Evolutionary conservation across 2,113 vertebrate species (phyloP).

Genomic region (Neoarius graeffei): DNA sequence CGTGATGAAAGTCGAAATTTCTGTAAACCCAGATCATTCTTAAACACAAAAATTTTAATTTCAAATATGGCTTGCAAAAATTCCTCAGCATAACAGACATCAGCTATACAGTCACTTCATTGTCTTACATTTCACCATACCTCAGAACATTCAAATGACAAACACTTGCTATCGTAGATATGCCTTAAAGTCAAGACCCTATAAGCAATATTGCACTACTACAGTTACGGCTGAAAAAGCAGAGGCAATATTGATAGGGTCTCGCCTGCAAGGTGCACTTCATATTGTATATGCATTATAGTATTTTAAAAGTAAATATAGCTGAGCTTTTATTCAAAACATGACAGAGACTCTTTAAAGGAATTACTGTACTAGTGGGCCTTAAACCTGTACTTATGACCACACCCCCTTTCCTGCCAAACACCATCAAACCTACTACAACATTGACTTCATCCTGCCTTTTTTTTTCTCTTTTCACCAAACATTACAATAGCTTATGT

Average conservation of each 20-base stretch:
- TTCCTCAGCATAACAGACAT: neutral
- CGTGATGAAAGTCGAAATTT: neutral
- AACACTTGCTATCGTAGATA: conserved; percentile 48
- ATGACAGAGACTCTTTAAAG: neutral
- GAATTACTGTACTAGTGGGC: neutral
- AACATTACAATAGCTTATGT: neutral
- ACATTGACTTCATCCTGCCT: neutral
- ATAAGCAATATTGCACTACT: conserved; percentile 99
- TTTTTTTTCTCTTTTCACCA: neutral
- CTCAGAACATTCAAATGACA: neutral
- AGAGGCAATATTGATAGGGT: conserved; percentile 96
- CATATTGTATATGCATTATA: neutral
- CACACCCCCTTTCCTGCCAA: conserved; percentile 8
- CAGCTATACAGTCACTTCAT: too few species aligned
- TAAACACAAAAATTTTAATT: neutral
- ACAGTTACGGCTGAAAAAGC: conserved; percentile 81
- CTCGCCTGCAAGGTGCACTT: conserved; percentile 75
- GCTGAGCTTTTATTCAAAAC: neutral
- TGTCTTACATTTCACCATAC: neutral
- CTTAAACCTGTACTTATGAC: conserved; percentile 17
- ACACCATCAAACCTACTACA: neutral
- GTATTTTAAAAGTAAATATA: conserved; percentile 30
- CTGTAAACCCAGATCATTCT: neutral
- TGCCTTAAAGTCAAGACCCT: conserved; percentile 88
- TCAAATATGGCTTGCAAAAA: neutral